Percentiles rank a stretch among this genome's conserved stretches.
These are phyloP conservation scores for Caenorhabditis brenneri DNA, from an alignment of 1,140 invertebrate species.

Conservation along the genomic window DNA sequence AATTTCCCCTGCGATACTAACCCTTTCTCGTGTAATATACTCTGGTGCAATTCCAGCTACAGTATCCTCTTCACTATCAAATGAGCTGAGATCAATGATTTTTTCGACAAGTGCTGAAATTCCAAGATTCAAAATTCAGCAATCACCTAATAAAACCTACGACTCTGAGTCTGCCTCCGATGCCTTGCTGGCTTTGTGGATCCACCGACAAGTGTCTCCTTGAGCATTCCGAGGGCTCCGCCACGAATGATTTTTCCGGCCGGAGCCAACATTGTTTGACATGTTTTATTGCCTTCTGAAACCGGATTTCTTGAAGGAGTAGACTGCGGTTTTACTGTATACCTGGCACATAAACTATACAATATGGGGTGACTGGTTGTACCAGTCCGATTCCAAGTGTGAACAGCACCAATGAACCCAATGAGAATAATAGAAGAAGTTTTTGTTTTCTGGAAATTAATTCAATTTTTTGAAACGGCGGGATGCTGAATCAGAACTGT, in stretches of 20 bases:
- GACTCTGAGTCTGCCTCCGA: conserved; percentile 56
- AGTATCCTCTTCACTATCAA: conserved; percentile 65
- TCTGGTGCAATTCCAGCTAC: conserved; percentile 65
- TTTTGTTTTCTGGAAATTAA: conserved; percentile 73
- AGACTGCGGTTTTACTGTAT: conserved; percentile 73
- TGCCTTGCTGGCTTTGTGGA: conserved; percentile 61
- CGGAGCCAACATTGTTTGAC: conserved; percentile 62
- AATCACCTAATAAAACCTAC: conserved; percentile 51
- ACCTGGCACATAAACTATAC: conserved; percentile 78
- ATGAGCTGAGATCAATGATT: conserved; percentile 68
- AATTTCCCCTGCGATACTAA: conserved; percentile 72
- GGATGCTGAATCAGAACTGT: too few relatives aligned
- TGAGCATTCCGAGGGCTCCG: conserved; percentile 65
- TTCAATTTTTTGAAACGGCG: too few relatives aligned
- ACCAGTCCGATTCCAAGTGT: conserved; percentile 92
- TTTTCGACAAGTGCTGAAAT: conserved; percentile 62
- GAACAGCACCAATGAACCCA: conserved; percentile 93
- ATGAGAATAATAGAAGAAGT: conserved; percentile 84
- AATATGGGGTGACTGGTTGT: conserved; percentile 87
- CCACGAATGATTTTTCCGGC: conserved; percentile 66
- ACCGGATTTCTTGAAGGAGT: too few relatives aligned
- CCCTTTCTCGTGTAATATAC: conserved; percentile 71
- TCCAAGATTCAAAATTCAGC: background rate
- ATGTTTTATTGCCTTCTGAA: conserved; percentile 43
- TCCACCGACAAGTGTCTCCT: conserved; percentile 58